Conservation (phyloP, 2,888 invertebrate genomes). For the Marronus borbonicus region DNA sequence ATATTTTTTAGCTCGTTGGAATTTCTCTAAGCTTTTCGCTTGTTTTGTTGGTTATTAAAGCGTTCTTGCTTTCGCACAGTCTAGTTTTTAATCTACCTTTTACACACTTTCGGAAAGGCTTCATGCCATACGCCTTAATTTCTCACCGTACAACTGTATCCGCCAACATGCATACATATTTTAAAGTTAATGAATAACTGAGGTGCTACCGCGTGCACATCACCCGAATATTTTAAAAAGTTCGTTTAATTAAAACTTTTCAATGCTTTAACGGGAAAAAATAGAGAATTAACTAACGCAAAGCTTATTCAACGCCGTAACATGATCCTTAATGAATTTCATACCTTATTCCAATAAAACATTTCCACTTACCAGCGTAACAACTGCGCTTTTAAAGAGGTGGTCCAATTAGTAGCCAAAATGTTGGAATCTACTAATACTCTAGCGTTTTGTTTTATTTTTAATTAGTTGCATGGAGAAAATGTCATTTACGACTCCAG, state of each 20-base stretch:
- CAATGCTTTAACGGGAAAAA: background rate
- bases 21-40: background rate
- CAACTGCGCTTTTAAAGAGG: too few species aligned
- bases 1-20: too few species aligned
- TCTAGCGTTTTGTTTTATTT: too few species aligned
- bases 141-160: background rate
- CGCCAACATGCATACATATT: background rate
- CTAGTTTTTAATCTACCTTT: background rate
- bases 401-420: too few species aligned
- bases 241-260: conserved; percentile 28
- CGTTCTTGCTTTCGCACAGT: too few species aligned
- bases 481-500: background rate
- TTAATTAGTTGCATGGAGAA: too few species aligned
- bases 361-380: background rate
- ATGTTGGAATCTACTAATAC: too few species aligned
- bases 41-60: too few species aligned
- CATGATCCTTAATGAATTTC: conserved; percentile 4
- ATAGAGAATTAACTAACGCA: conserved; percentile 2
- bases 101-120: background rate
- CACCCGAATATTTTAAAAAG: conserved; percentile 3
- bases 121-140: background rate
- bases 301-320: conserved; percentile 12
- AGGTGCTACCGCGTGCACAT: conserved; percentile 7
- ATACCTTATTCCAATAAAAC: background rate
- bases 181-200: conserved; percentile 29